These are phyloP conservation scores for Cynoglossus semilaevis DNA, from an alignment of 2,113 vertebrate genomes.

Conservation along the genomic window DNA sequence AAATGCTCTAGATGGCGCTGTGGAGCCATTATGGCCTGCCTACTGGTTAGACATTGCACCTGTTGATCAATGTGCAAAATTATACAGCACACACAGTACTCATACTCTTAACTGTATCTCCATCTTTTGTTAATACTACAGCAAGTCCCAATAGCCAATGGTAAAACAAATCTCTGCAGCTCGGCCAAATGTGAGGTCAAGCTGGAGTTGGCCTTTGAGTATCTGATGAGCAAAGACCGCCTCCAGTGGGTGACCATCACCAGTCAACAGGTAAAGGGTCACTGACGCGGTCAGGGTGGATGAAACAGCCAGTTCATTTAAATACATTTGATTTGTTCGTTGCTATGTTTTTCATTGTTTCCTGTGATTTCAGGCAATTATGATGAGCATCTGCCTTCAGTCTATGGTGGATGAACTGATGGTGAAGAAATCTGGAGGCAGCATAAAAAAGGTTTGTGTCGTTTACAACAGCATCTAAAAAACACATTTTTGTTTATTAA, in stretches of 20 bases:
- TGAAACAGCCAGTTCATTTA: neutral
- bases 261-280: constrained; percentile 87
- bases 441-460: constrained; percentile 89
- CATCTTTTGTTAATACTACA: constrained; percentile 18
- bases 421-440: constrained; percentile 98
- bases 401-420: constrained; percentile 98
- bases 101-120: neutral
- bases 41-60: no score
- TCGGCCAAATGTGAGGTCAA: constrained; percentile 88
- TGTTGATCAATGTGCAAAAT: no score
- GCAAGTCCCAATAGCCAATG: constrained; percentile 87
- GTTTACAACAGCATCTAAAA: no score
- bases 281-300: neutral
- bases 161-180: constrained; percentile 81
- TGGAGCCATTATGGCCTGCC: no score
- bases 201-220: constrained; percentile 95
- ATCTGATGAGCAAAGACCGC: constrained; percentile 98
- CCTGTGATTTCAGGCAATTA: constrained; percentile 85
- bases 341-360: neutral
- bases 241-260: constrained; percentile 99
- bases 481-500: neutral
- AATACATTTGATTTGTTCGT: neutral
- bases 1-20: no score
- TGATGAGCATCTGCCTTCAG: constrained; percentile 99
- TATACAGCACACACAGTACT: neutral